Evolutionary conservation across 1,140 invertebrate genomes (phyloP).

Genomic region (Caenorhabditis inopinata): DNA sequence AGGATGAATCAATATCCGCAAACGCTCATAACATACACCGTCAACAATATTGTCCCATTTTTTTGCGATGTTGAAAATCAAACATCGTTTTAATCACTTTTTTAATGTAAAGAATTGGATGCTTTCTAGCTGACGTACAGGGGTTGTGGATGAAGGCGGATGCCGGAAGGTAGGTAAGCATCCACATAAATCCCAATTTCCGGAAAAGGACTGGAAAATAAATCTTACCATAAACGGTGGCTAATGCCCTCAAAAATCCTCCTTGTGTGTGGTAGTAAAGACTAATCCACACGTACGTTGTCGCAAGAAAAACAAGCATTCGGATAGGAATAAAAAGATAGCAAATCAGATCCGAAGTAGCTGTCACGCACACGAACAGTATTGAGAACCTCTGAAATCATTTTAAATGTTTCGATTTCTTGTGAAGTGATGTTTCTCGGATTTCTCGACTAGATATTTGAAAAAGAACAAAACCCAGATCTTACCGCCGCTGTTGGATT

Average conservation of each 20-base stretch:
- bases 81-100: not conserved
- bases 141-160: no score
- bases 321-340: slow-evolving; percentile 98
- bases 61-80: not conserved
- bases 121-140: no score
- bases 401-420: no score
- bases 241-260: slow-evolving; percentile 20
- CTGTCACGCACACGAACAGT: slow-evolving; percentile 94
- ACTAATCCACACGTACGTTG: slow-evolving; percentile 72
- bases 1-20: no score
- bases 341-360: slow-evolving; percentile 97
- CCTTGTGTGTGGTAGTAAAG: slow-evolving; percentile 8
- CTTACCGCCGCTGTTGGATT: slow-evolving; percentile 52
- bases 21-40: no score
- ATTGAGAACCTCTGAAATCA: slow-evolving; percentile 87
- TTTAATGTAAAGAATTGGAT: no score
- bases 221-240: slow-evolving; percentile 31
- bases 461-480: no score
- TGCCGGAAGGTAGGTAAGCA: no score
- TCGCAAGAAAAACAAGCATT: slow-evolving; percentile 88
- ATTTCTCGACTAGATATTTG: slow-evolving; percentile 18
- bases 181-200: no score
- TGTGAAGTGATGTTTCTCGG: no score
- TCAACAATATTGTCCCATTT: no score
- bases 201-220: no score